phyloP scores from a whole-genome alignment of 2,113 vertebrate species.

The Nibea coibor region DNA sequence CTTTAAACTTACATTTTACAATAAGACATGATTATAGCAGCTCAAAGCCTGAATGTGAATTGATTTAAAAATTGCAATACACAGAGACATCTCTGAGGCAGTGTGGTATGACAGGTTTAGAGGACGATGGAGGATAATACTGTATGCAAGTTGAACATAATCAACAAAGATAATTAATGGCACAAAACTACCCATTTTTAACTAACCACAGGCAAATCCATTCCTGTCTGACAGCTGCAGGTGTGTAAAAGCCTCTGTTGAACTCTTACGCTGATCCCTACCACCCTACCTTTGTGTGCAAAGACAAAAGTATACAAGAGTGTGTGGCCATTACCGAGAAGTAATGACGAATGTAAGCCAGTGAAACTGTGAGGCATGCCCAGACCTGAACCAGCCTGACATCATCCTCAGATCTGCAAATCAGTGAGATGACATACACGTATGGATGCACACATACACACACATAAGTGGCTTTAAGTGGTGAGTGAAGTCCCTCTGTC shows the following conservation, averaged over 20 bases:
- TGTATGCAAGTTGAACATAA: neutral
- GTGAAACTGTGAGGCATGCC: slow-evolving; percentile 54
- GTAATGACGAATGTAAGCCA: slow-evolving; percentile 52
- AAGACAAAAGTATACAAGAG: slow-evolving; percentile 19
- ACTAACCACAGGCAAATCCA: neutral
- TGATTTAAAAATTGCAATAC: slow-evolving; percentile 21
- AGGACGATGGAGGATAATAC: neutral
- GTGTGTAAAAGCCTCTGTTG: slow-evolving; percentile 1
- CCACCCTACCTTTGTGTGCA: slow-evolving; percentile 11
- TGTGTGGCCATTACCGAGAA: slow-evolving; percentile 4
- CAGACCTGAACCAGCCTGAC: slow-evolving; percentile 39
- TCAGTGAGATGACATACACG: slow-evolving; percentile 12
- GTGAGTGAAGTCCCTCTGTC: slow-evolving; percentile 55
- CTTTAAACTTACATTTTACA: slow-evolving; percentile 27
- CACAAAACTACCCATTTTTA: neutral
- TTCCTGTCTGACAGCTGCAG: neutral
- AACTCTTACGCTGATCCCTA: neutral
- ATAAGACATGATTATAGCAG: neutral
- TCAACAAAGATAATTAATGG: neutral
- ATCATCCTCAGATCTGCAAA: slow-evolving; percentile 31
- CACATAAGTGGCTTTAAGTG: slow-evolving; percentile 55
- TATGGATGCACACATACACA: slow-evolving; percentile 19
- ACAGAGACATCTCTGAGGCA: neutral
- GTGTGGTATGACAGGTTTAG: neutral
- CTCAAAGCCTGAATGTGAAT: neutral